These are phyloP conservation scores for Asteroscopus sphinx DNA, from an alignment of 2,888 invertebrate species.

Conservation along the genomic window DNA sequence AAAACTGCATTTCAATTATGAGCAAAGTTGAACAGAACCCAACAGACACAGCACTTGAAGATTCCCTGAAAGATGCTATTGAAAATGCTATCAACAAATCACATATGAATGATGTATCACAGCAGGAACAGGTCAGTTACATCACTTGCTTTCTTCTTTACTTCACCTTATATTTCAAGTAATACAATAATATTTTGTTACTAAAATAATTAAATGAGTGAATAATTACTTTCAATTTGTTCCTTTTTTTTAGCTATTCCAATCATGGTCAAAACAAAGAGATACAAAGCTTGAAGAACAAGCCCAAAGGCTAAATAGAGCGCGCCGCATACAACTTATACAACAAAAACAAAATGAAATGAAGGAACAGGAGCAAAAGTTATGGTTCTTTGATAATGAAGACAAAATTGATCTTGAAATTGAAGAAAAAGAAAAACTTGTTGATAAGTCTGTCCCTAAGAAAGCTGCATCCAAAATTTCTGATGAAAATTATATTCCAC, in stretches of 20 bases:
- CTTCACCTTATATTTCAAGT: no score
- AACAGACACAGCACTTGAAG: slow-evolving; percentile 71
- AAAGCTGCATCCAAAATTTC: slow-evolving; percentile 82
- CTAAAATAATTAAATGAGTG: no score
- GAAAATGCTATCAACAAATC: slow-evolving; percentile 88
- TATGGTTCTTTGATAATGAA: slow-evolving; percentile 96
- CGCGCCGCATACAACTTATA: slow-evolving; percentile 81
- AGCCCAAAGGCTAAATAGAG: slow-evolving; percentile 89
- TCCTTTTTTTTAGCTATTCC: slow-evolving; percentile 83
- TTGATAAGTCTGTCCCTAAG: slow-evolving; percentile 71
- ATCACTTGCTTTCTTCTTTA: slow-evolving; percentile 18
- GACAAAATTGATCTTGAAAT: slow-evolving; percentile 93
- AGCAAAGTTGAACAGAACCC: slow-evolving; percentile 52
- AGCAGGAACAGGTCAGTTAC: slow-evolving; percentile 86
- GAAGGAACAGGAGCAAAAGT: slow-evolving; percentile 89
- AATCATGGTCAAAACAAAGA: slow-evolving; percentile 90
- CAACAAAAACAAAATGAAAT: slow-evolving; percentile 89
- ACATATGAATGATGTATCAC: slow-evolving; percentile 89
- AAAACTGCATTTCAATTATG: slow-evolving; percentile 69
- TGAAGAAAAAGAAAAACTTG: slow-evolving; percentile 88
- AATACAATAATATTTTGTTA: no score
- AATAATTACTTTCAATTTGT: not conserved
- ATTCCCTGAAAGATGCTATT: slow-evolving; percentile 85
- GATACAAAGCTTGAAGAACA: slow-evolving; percentile 90
- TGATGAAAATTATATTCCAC: slow-evolving; percentile 93